Evolutionary conservation across 2,797 vertebrate species (phyloP), one percentile per base, ranked within the genome.

Genomic region (Pangasius macronema): DNA sequence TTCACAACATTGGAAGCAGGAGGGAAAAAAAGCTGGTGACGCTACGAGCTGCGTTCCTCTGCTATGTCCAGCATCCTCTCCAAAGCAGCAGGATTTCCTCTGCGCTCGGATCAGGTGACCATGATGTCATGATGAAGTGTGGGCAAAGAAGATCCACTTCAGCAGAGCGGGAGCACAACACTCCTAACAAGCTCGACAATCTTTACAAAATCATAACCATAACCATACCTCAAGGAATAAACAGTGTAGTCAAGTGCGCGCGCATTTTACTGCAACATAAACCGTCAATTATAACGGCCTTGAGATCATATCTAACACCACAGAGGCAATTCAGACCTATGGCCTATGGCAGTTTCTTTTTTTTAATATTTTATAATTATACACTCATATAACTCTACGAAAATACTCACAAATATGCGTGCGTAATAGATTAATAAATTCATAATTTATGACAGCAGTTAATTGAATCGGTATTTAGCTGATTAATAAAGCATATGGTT

Each of bases 61-160:
- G 39, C 90, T 91, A 59, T 92, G 93, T 93, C 93, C 93, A 92
- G 92, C 94, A 94, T 94, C 94, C 90, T 93, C 92, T 94, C 93
- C 88, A 83, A 91, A 91, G 92, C 91, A 87, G 49, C 92, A 85
- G 88, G 91, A 91, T 92, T 93, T 93, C 90, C 92, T 83, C 88
- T 91, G 89, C 81, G 59, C 84, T 83, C 85, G 49, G 89, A 83
- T 95, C 93, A 91, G 93, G 89, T 95, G 93, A 92, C 92, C 92
- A 93, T 96, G 94, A 95, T 94, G 95, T 96, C 95, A 95, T 90
- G 84, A 46, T 6, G 90, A 92, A 90, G 90, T 92, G 85, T 86
- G 81, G 90, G 89, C 55, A 91, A 91, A 89, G 77, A 87, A 85
- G 86, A 89, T 92, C 88, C 91, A 91, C 92, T 94, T 94, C 94